Base-by-base conservation (phyloP, 1,140 invertebrate species). In the Lysiphlebus fabarum region DNA sequence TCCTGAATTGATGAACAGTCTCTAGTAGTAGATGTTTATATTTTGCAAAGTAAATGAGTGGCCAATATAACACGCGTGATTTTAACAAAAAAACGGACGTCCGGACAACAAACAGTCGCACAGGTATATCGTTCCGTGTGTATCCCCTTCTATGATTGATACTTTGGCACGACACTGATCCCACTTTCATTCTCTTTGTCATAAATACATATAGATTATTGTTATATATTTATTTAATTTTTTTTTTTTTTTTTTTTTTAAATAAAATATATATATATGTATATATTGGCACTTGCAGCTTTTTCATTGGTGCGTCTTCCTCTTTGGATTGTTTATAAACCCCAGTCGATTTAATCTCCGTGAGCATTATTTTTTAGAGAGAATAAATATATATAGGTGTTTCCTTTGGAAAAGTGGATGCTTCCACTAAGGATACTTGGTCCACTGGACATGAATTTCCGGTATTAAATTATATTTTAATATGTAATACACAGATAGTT, bases 51-150 rank as follows among this genome's bases (percentile, higher is more conserved):
- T 33, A 33, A 58, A 38, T 51, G 40, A 41, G 38, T 26, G 36
- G 48, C 47, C 53, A 57, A 59, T 56, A 59, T 56, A 56, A 51
- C 71, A 75, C 74, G 73, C 75, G 76, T 78, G 76, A 78, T 78
- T 77, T 65, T 72, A 78, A 78, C 76, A 78, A 78, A 77, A 77
- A 75, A 78, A 66, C 76, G 76, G 76, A 78, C 71, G 70, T 78
- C 76, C 76, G 76, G 76, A 78, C 69, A 66, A 17, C 70, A 58
- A 64, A 74, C 74, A 78, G 74, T 78, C 76, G 71, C 76, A 78
- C 76, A 78, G 76, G 76, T 78, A 77, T 77, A 77, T 77, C 75
- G 71, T 68, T 66, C 65, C 61, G 63, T 62, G 64, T 66, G 17
- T 26, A 1, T 59, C 67, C 62, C 61, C 59, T 66, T 62, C 56